These are phyloP conservation scores for Prunella strophiata DNA, from an alignment of 2,797 vertebrate genomes.

Conservation along the genomic window DNA sequence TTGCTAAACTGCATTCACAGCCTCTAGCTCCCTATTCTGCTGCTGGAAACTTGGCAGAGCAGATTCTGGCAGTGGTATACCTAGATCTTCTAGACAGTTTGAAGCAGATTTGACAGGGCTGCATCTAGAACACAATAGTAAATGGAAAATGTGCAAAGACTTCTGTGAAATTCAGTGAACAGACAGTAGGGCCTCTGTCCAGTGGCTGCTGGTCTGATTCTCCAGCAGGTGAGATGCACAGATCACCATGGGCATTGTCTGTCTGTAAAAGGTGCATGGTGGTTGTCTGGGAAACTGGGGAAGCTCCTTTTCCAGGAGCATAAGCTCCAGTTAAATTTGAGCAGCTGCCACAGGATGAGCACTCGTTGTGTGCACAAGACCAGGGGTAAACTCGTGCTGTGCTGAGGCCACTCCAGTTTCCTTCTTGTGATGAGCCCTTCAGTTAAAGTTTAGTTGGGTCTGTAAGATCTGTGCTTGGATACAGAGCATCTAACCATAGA, in stretches of 20 bases:
- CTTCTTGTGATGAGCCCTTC: not conserved
- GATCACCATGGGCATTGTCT: not conserved
- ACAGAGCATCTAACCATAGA: not conserved
- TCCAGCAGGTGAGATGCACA: not conserved
- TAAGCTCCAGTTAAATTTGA: not conserved
- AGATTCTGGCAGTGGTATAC: not conserved
- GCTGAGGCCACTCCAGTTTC: not conserved
- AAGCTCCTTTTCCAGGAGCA: not conserved
- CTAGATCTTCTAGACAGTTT: not conserved
- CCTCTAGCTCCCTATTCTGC: not conserved
- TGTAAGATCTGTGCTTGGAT: not conserved
- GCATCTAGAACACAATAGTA: not conserved
- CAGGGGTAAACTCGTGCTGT: not conserved
- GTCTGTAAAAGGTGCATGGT: not conserved
- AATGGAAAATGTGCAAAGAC: not conserved
- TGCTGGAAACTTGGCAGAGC: not conserved
- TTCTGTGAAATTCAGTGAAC: not conserved
- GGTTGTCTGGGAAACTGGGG: not conserved
- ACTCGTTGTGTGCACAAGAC: accelerated
- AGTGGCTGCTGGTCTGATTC: not conserved
- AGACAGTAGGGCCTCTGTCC: not conserved
- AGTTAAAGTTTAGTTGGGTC: not conserved
- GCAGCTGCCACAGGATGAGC: not conserved
- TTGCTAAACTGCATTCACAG: not conserved
- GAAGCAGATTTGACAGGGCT: not conserved